Conservation (phyloP, 2,888 invertebrate genomes). For the Gasteruption jaculator region DNA sequence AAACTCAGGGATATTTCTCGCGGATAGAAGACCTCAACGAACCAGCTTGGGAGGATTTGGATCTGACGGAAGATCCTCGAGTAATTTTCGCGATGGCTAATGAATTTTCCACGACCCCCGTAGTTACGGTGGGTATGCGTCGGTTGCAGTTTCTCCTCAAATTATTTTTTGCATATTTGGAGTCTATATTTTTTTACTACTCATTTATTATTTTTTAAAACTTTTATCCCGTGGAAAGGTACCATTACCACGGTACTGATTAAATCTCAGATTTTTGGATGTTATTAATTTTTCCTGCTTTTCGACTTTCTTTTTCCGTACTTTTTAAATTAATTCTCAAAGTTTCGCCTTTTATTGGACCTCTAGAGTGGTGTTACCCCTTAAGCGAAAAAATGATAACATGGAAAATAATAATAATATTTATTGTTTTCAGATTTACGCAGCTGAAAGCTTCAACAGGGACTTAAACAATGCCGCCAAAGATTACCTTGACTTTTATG, state of each 20-base stretch:
- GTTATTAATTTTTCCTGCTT: too few relatives aligned
- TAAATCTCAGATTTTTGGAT: too few relatives aligned
- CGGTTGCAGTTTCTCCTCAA: constrained; percentile 1
- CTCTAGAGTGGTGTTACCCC: too few relatives aligned
- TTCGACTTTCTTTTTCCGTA: too few relatives aligned
- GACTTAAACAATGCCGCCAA: constrained; percentile 28
- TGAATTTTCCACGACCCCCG: constrained; percentile 38
- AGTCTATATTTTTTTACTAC: not conserved
- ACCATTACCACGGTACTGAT: too few relatives aligned
- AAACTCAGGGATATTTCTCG: constrained; percentile 28
- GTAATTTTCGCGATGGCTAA: constrained; percentile 43
- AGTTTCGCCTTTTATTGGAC: too few relatives aligned
- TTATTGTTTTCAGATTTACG: constrained; percentile 32
- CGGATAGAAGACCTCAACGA: constrained; percentile 43
- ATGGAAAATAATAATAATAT: not conserved
- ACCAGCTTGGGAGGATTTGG: constrained; percentile 44
- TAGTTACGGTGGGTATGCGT: constrained; percentile 28
- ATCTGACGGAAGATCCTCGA: constrained; percentile 40
- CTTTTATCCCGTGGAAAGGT: too few relatives aligned
- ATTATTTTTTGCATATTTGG: not conserved
- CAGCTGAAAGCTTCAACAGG: constrained; percentile 34
- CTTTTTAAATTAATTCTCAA: too few relatives aligned
- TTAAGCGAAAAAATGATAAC: constrained; percentile 1
- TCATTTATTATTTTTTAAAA: not conserved
- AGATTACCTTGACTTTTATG: constrained; percentile 34